Conservation (phyloP, 2,888 invertebrate species). For the Pachycephus smyrnensis region DNA sequence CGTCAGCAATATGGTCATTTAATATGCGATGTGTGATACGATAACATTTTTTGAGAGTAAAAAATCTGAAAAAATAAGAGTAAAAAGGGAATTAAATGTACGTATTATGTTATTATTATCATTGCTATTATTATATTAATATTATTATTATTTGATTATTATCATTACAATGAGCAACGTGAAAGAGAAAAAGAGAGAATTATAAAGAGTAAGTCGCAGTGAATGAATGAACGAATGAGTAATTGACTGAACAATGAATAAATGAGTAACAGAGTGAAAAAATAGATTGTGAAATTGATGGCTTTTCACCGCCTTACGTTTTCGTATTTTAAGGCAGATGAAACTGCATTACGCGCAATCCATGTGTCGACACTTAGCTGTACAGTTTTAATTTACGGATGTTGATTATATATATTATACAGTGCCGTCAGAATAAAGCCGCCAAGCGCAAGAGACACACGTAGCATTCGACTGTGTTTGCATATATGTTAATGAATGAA, state of each 20-base stretch:
- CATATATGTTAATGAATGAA: conserved; percentile 17
- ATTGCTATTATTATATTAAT: conserved; percentile 34
- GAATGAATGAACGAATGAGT: too few species aligned
- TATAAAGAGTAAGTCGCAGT: too few species aligned
- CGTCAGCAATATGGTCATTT: conserved; percentile 11
- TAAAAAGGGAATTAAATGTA: conserved; percentile 32
- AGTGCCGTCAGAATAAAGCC: conserved; percentile 23
- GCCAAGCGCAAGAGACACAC: conserved; percentile 13
- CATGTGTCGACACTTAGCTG: conserved; percentile 32
- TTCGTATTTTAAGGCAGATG: too few species aligned
- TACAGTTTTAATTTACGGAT: conserved; percentile 50
- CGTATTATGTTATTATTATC: conserved; percentile 37
- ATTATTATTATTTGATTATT: conserved; percentile 21
- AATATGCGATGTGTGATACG: conserved; percentile 15
- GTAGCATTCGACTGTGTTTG: conserved; percentile 28
- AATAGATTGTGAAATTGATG: too few species aligned
- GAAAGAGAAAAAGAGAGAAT: conserved; percentile 13
- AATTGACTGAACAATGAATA: too few species aligned
- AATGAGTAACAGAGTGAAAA: too few species aligned
- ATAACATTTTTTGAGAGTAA: not conserved
- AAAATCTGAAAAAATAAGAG: not conserved
- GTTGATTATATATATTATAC: conserved; percentile 39
- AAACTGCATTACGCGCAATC: too few species aligned
- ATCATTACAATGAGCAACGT: conserved; percentile 18
- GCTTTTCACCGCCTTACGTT: too few species aligned